Evolutionary conservation across 2,888 invertebrate genomes (phyloP).

Genomic region (Eueremaeus valkanovi): DNA sequence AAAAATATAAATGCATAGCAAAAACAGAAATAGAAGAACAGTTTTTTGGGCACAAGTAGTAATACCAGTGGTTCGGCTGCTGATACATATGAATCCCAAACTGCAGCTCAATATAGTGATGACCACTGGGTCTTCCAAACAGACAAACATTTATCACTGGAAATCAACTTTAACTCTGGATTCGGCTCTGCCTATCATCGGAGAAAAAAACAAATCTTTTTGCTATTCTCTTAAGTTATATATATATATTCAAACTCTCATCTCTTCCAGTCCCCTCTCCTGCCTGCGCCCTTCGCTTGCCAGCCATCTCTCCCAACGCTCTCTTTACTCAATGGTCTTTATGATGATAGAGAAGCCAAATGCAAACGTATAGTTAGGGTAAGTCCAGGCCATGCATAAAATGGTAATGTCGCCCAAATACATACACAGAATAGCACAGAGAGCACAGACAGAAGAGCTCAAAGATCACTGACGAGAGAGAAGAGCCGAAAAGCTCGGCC

Average conservation of each 20-base stretch:
- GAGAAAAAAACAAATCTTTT: conserved; percentile 24
- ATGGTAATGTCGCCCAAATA: conserved; percentile 23
- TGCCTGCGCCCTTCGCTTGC: background rate
- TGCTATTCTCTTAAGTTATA: too few species aligned
- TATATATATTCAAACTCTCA: background rate
- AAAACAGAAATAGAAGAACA: background rate
- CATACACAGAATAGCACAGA: background rate
- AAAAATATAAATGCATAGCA: conserved; percentile 18
- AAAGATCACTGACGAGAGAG: background rate
- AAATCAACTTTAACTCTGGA: conserved; percentile 20
- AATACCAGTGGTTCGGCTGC: background rate
- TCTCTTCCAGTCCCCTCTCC: background rate
- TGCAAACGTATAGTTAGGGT: conserved; percentile 24
- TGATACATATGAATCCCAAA: background rate
- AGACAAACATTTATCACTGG: conserved; percentile 31
- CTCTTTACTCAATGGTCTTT: background rate
- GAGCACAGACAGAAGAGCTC: background rate
- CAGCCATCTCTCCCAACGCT: background rate
- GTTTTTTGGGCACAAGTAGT: background rate
- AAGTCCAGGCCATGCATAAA: conserved; percentile 26
- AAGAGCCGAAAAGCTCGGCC: conserved; percentile 21
- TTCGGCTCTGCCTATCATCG: background rate
- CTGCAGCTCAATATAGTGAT: conserved; percentile 13
- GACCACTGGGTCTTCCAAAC: conserved; percentile 27
- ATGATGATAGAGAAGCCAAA: conserved; percentile 24